Evolutionary conservation across 2,888 invertebrate species (phyloP), one percentile per base, ranked within the genome.

Genomic region (Hyalella azteca): DNA sequence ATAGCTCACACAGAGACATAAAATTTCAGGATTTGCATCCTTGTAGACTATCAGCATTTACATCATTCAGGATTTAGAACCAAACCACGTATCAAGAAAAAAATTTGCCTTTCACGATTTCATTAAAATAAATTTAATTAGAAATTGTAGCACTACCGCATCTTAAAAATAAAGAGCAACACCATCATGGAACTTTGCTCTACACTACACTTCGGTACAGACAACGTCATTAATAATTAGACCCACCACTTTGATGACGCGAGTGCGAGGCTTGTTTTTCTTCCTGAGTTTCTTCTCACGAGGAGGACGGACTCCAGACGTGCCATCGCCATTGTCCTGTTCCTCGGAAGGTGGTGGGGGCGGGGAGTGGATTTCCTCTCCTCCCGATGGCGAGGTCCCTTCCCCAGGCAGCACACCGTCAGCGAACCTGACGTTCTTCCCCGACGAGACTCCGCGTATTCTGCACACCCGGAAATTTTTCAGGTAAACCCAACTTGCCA

Each of bases 291-390:
- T 84, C 66, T 84, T 84, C 26, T 78, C 66, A n/a, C 66, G 1
- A 9, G 75, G 75, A 19, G 40, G 40, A 9, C 41, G 41, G 3
- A n/a, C 45, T 0, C 19, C 75, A 41, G 26, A 3, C 11, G 26
- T 32, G 26, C 75, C 75, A 45, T 22, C n/a, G 29, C 45, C 29
- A 39, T 75, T 45, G 13, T 78, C 66, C 66, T 41, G 41, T n/a
- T 80, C 80, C 41, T 79, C 79, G 9, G 45, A 41, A 11, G 85
- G 75, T 0, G 89, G 89, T 1, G 91, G 91, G 2, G 91, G 91
- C 1, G 92, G 91, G 1, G 91, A 91, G 0, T 90, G 89, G 85
- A 91, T 89, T 81, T 91, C 91, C 39, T 90, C 90, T 85, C 91
- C 86, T 29, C 86, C 86, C 0, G 88, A 88, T 0, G 88, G 87